Conservation (phyloP, 2,888 invertebrate genomes). For the Theodoxus fluviatilis region DNA sequence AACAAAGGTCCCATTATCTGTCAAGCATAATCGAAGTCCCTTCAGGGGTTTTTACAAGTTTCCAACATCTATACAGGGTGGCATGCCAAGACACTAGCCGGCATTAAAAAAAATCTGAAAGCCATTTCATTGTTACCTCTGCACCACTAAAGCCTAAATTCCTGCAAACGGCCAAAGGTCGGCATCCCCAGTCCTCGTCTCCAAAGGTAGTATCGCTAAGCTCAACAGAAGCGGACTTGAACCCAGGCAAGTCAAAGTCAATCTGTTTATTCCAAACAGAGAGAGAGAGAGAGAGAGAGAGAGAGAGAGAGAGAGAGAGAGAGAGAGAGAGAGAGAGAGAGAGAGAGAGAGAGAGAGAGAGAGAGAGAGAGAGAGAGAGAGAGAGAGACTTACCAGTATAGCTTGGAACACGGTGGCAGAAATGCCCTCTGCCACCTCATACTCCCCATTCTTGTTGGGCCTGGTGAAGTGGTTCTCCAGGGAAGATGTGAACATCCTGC, state of each 20-base stretch:
- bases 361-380: neutral
- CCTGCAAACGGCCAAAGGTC: too few species aligned
- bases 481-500: constrained; percentile 92
- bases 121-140: too few species aligned
- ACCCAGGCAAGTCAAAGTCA: neutral
- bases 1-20: too few species aligned
- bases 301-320: neutral
- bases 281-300: neutral
- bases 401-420: constrained; percentile 93
- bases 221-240: too few species aligned
- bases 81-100: too few species aligned
- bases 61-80: too few species aligned
- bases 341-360: neutral
- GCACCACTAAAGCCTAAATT: too few species aligned
- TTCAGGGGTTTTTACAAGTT: too few species aligned
- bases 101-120: too few species aligned
- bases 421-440: constrained; percentile 95
- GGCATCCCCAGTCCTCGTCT: too few species aligned
- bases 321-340: neutral
- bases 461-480: constrained; percentile 82
- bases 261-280: neutral
- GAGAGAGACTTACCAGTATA: constrained; percentile 72
- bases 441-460: constrained; percentile 95
- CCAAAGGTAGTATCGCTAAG: too few species aligned
- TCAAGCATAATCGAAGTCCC: too few species aligned